phyloP scores from a whole-genome alignment of 2,888 invertebrate species.

The Parnassius apollo region DNA sequence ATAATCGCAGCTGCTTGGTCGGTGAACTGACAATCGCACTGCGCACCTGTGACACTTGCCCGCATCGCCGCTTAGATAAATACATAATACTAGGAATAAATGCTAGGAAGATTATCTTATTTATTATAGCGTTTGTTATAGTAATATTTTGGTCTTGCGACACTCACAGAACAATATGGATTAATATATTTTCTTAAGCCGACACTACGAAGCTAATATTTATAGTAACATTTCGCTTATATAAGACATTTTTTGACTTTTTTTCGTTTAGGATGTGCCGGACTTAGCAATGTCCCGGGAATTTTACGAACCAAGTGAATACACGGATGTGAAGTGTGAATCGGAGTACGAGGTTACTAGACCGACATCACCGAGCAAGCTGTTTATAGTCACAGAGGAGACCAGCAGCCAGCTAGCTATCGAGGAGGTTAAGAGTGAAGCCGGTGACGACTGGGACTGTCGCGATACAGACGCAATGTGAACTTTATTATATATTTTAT shows the following conservation, averaged over 20 bases:
- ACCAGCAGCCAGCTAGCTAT: slow-evolving; percentile 62
- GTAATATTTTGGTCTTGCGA: too few species aligned
- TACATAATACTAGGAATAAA: too few species aligned
- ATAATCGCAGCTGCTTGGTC: too few species aligned
- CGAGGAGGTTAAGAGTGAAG: slow-evolving; percentile 48
- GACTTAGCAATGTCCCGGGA: slow-evolving; percentile 40
- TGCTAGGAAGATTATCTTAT: too few species aligned
- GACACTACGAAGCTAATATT: too few species aligned
- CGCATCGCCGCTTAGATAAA: too few species aligned
- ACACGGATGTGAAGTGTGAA: slow-evolving; percentile 15
- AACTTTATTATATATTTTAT: slow-evolving; percentile 15
- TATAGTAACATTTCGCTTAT: not conserved
- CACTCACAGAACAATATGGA: too few species aligned
- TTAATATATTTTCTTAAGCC: too few species aligned
- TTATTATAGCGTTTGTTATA: too few species aligned
- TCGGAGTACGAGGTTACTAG: slow-evolving; percentile 29
- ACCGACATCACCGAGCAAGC: slow-evolving; percentile 31
- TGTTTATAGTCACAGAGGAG: slow-evolving; percentile 59
- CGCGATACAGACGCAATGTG: slow-evolving; percentile 37
- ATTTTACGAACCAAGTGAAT: slow-evolving; percentile 43
- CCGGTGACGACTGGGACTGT: slow-evolving; percentile 37
- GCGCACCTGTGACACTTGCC: too few species aligned
- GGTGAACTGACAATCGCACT: too few species aligned
- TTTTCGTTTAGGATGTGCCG: slow-evolving; percentile 39
- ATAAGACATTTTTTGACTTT: not conserved